Evolutionary conservation across 1,140 invertebrate genomes (phyloP), one percentile per base, ranked within the genome.

Genomic region (Bombus waltoni): DNA sequence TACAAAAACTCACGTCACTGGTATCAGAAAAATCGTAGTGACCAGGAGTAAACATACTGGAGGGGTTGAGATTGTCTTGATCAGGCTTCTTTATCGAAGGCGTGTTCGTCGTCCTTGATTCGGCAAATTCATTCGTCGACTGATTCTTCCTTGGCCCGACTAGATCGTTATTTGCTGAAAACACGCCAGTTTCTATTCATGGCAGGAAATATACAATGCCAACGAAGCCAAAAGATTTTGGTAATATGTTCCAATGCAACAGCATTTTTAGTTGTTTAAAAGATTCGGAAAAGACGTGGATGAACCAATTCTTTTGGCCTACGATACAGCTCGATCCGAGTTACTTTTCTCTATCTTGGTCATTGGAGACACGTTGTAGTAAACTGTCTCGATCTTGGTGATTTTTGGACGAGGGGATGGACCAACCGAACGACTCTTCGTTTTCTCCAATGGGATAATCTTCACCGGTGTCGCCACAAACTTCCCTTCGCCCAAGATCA

Each of bases 1-100:
- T 53, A 13, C 53, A 35, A n/a, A 75, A 86, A 32, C 86, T 88
- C 1, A 86, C 11, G 5, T 87, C 65, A 38, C 87, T 89, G 8
- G 66, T 62, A 18, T 88, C 42, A 3, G 42, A 89, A 11, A 40
- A 86, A 22, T 89, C 83, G 40, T 70, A 68, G 13, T 32, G 42
- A 3, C 32, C 6, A 4, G 83, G 57, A 11, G 65, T 76, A 47
- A 81, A 80, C 73, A 86, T 79, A 83, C 57, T 72, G 35, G 70
- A 35, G 0, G 40, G 47, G 4, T 73, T 66, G 1, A 15, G 28
- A 13, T 72, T 68, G 5, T 38, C 28, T 32, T 32, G 62, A 15
- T 72, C 38, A 5, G 22, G 25, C 57, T 73, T 83, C 6, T 25
- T 18, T 22, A 44, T 5, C 5, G 65, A 11, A 2, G 53, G 25